phyloP scores from a whole-genome alignment of 2,113 vertebrate genomes.

The Pteropus alecto region DNA sequence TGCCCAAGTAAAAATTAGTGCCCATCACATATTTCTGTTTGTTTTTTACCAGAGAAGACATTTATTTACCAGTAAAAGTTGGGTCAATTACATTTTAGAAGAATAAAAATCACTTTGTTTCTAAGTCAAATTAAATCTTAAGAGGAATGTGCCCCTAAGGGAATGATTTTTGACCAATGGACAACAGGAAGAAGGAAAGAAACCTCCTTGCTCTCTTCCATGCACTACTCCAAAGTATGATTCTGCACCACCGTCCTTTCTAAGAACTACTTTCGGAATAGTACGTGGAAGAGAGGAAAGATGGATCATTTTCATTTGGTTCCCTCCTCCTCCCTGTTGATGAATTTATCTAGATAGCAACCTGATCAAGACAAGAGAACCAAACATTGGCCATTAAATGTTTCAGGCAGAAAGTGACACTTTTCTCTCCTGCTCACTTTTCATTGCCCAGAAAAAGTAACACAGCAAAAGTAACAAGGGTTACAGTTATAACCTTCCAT shows the following conservation, averaged over 20 bases:
- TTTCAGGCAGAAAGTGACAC: background rate
- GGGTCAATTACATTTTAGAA: background rate
- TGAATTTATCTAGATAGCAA: background rate
- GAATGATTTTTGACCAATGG: background rate
- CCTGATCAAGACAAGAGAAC: background rate
- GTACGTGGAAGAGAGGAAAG: background rate
- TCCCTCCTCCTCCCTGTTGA: background rate
- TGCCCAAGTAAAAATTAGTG: background rate
- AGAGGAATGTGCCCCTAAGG: background rate
- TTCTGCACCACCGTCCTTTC: background rate
- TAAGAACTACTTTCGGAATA: background rate
- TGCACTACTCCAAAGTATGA: background rate
- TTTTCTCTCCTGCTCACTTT: background rate
- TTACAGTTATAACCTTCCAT: background rate
- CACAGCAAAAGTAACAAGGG: too few relatives aligned
- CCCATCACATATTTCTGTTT: background rate
- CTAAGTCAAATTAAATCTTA: background rate
- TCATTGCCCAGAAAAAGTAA: background rate
- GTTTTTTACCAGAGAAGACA: background rate
- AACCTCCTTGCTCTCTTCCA: background rate
- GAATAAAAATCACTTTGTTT: background rate
- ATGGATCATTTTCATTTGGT: background rate
- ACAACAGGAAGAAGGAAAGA: background rate
- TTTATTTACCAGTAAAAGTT: background rate
- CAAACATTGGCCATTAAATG: background rate